Evolutionary conservation across 2,113 vertebrate species (phyloP).

Genomic region (Leptosomus discolor): DNA sequence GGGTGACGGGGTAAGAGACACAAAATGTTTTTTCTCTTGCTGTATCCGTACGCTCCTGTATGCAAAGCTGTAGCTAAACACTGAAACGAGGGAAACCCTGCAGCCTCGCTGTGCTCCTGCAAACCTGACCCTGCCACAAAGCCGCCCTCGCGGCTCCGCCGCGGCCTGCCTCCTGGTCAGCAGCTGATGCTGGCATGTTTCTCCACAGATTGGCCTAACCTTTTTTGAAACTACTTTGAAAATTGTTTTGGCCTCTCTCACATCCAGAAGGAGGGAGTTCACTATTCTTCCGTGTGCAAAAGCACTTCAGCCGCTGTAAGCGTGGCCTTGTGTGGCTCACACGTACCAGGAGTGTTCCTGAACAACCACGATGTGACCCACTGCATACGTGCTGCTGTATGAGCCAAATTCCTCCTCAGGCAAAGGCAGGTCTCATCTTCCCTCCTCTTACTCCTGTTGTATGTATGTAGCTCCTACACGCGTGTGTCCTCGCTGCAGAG

Average conservation of each 20-base stretch:
- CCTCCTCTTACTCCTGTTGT: accelerated
- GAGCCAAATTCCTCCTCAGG: not conserved
- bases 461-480: not conserved
- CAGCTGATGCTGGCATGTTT: accelerated
- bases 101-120: not conserved
- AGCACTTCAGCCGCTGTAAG: not conserved
- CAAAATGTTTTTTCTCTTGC: not conserved
- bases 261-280: not conserved
- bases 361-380: accelerated
- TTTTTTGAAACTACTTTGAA: not conserved
- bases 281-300: not conserved
- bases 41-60: accelerated
- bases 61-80: not conserved
- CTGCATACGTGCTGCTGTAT: accelerated
- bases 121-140: not conserved
- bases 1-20: not conserved
- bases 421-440: not conserved
- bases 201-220: accelerated
- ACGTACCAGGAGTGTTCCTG: accelerated
- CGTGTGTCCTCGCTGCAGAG: not conserved
- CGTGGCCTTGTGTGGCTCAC: not conserved
- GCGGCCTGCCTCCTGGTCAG: accelerated
- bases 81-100: not conserved
- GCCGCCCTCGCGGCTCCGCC: not conserved
- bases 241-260: not conserved